These are phyloP conservation scores for Heliconius erato DNA, from an alignment of 2,888 invertebrate genomes.

Conservation along the genomic window DNA sequence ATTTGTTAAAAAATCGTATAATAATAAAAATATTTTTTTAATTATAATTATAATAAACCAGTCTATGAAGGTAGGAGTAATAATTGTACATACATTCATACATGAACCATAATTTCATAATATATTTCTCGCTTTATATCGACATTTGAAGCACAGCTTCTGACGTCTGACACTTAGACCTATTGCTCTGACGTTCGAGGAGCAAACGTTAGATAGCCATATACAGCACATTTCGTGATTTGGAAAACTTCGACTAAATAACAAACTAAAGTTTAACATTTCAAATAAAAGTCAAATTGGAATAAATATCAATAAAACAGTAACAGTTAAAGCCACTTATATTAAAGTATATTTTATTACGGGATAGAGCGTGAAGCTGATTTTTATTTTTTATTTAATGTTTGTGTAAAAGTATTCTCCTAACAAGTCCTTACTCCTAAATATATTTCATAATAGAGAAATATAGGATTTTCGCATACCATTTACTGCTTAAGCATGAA, in stretches of 20 bases:
- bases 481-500: not conserved
- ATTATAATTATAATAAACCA: too few species aligned
- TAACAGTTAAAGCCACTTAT: not conserved
- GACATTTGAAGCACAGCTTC: slow-evolving; percentile 56
- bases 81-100: not conserved
- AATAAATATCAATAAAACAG: not conserved
- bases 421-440: not conserved
- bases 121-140: not conserved
- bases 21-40: too few species aligned
- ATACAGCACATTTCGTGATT: slow-evolving; percentile 31
- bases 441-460: not conserved
- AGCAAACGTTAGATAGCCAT: slow-evolving; percentile 34
- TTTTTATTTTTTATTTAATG: not conserved
- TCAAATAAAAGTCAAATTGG: not conserved
- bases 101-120: not conserved
- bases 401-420: not conserved
- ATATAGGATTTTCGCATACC: not conserved
- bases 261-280: slow-evolving; percentile 9
- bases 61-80: not conserved
- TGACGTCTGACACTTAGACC: slow-evolving; percentile 62
- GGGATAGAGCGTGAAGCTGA: too few species aligned
- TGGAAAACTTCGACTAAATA: slow-evolving; percentile 7
- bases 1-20: not conserved
- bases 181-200: slow-evolving; percentile 60
- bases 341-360: not conserved